These are phyloP conservation scores for Phengaris arion DNA, from an alignment of 2,888 invertebrate species.

Conservation along the genomic window DNA sequence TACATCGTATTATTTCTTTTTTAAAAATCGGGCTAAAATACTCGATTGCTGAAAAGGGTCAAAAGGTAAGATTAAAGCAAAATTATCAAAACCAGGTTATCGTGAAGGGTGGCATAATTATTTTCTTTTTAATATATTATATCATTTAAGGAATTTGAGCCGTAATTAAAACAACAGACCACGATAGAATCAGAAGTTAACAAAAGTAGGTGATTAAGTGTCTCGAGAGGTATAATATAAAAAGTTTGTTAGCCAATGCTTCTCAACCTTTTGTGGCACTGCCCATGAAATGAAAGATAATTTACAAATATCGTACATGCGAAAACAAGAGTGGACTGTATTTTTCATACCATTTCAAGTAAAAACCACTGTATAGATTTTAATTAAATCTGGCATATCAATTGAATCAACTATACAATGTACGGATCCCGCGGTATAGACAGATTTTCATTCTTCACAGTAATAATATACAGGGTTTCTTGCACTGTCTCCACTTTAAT, in stretches of 20 bases:
- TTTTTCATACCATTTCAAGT: too few species aligned
- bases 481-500: too few species aligned
- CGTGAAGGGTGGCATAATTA: conserved; percentile 1
- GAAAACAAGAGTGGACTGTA: too few species aligned
- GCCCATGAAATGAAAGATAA: neutral
- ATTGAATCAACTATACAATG: too few species aligned
- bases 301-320: neutral
- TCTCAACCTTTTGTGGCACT: neutral
- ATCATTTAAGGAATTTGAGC: neutral
- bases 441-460: too few species aligned
- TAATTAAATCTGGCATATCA: too few species aligned
- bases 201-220: conserved; percentile 11
- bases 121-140: conserved; percentile 10
- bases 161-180: conserved; percentile 19
- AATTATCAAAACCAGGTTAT: neutral
- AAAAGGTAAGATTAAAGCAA: neutral
- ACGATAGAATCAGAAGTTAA: conserved; percentile 24
- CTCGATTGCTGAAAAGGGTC: neutral
- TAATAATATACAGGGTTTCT: too few species aligned
- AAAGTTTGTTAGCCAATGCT: conserved; percentile 4
- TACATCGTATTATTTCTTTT: too few species aligned
- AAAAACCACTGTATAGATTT: too few species aligned
- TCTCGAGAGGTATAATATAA: conserved; percentile 17
- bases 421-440: too few species aligned
- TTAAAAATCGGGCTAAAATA: neutral